These are phyloP conservation scores for Metallyticus violacea DNA, from an alignment of 2,888 invertebrate genomes.

Conservation along the genomic window DNA sequence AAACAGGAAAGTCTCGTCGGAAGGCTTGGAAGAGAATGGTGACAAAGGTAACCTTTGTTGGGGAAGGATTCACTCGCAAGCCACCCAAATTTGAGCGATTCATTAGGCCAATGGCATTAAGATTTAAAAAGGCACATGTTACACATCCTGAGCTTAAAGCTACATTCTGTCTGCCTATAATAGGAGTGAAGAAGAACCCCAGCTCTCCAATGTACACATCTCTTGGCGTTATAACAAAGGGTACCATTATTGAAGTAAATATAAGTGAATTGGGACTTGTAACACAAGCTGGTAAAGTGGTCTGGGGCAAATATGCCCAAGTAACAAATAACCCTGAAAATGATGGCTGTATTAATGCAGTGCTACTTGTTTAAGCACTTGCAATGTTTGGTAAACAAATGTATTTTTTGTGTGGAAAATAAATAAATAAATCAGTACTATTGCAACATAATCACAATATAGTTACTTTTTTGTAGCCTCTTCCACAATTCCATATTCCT, in stretches of 20 bases:
- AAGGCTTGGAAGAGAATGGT: conserved; percentile 99
- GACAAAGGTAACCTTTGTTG: conserved; percentile 96
- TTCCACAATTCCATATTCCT: too few species aligned
- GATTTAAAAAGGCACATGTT: conserved; percentile 97
- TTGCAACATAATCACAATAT: too few species aligned
- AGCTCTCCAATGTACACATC: conserved; percentile 96
- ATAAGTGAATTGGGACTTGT: conserved; percentile 98
- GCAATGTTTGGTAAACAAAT: too few species aligned
- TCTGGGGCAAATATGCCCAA: conserved; percentile 99
- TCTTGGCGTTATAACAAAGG: conserved; percentile 97
- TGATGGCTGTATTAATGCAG: conserved; percentile 99
- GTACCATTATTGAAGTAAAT: conserved; percentile 96
- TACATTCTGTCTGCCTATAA: conserved; percentile 94
- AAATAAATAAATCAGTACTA: too few species aligned
- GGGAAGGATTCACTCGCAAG: conserved; percentile 97
- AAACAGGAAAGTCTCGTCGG: conserved; percentile 85
- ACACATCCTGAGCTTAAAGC: conserved; percentile 99
- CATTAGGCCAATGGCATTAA: conserved; percentile 93
- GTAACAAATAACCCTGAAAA: conserved; percentile 99
- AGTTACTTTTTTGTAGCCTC: too few species aligned
- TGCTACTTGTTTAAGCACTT: conserved; percentile 84
- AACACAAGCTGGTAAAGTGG: conserved; percentile 97
- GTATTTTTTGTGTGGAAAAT: too few species aligned
- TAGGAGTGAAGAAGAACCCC: conserved; percentile 99
- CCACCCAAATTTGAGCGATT: conserved; percentile 99